Evolutionary conservation across 2,797 vertebrate genomes (phyloP), one percentile per base, ranked within the genome.

Genomic region (Onychomys arenicola): DNA sequence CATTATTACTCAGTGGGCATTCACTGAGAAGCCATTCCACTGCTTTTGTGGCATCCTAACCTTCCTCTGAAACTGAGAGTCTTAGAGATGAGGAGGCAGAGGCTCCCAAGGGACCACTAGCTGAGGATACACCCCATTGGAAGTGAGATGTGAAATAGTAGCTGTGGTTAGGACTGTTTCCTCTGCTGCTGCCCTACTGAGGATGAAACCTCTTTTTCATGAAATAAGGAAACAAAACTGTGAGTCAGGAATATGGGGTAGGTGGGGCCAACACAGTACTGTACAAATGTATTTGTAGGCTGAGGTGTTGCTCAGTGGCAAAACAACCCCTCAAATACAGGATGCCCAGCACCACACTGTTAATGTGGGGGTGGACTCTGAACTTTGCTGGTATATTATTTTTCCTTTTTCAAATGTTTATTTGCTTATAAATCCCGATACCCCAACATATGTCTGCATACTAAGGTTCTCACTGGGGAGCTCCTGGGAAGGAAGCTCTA

Each of bases 341-440:
- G 19, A 75, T 9, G 63, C 49, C 32, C 63, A 86, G 43, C 12
- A 7, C 85, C 85, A 7, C 10, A 63, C 34, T 37, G 46, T 37
- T 49, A 57, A 3, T 87, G 23, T 6, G 4, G 11, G n/a, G 46
- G 34, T 73, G 9, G n/a, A 19, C 43, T 76, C 63, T 75, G 71
- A 46, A 14, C 75, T 82, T 49, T 81, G 65, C 29, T 59, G 49
- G 1, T 40, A 6, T 46, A n/a, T 27, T 55, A 17, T 82, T 59
- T 34, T 82, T 73, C 5, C 49, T 49, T 19, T 61, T 25, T 85
- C 78, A 94, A 73, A 57, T 88, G 76, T 89, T 95, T 95, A 25
- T 82, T 90, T 89, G 73, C n/a, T 84, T 34, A 59, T 75, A 75
- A 21, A 77, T 25, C 37, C 87, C 12, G 37, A 46, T 11, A 89